Conservation (phyloP, 1,140 invertebrate species). For the Anastatus disparis region DNA sequence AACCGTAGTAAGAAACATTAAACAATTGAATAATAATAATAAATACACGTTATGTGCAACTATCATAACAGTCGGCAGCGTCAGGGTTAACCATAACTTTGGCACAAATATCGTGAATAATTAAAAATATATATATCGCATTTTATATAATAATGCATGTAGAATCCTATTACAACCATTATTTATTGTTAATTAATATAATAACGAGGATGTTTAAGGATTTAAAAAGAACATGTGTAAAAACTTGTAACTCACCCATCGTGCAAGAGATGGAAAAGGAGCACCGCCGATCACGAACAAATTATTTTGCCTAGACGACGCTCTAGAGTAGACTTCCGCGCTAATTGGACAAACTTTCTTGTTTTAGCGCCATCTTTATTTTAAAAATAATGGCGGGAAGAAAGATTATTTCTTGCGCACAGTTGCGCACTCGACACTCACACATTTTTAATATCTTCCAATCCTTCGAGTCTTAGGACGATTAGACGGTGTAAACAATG, state of each 20-base stretch:
- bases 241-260: conserved; percentile 42
- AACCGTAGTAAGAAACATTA: neutral
- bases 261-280: conserved; percentile 40
- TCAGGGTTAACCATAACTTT: conserved; percentile 10
- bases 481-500: too few species aligned
- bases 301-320: neutral
- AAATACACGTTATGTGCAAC: neutral
- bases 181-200: neutral
- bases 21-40: neutral
- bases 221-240: conserved; percentile 25
- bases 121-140: conserved; percentile 17
- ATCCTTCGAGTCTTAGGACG: too few species aligned
- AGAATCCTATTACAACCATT: neutral
- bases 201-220: conserved; percentile 29
- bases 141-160: neutral
- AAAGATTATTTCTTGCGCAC: too few species aligned
- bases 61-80: neutral
- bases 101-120: neutral
- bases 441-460: too few species aligned
- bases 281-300: conserved; percentile 14
- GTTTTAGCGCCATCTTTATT: neutral
- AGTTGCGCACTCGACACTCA: too few species aligned
- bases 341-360: neutral
- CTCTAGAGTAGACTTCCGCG: neutral
- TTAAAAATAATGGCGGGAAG: too few species aligned